Evolutionary conservation across 2,113 vertebrate species (phyloP).

Genomic region (Burhinus bistriatus): DNA sequence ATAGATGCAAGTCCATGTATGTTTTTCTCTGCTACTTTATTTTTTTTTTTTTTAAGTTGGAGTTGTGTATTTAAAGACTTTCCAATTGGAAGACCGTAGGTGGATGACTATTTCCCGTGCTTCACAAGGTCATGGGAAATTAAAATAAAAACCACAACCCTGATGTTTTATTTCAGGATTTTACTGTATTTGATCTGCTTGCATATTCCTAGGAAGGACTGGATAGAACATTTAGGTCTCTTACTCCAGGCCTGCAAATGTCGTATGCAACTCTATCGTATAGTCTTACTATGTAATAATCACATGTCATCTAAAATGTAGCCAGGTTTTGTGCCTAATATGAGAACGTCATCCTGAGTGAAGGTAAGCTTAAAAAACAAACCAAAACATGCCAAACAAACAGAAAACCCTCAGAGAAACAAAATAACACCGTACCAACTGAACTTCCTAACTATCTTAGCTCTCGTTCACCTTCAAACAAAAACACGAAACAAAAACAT

Average conservation of each 20-base stretch:
- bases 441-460: not conserved
- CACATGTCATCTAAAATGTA: not conserved
- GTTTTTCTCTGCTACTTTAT: not conserved
- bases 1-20: not conserved
- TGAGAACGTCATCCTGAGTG: not conserved
- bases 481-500: not conserved
- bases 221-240: not conserved
- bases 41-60: not conserved
- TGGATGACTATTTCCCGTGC: constrained; percentile 6
- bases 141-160: not conserved
- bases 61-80: constrained; percentile 2
- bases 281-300: not conserved
- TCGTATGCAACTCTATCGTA: not conserved
- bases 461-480: not conserved
- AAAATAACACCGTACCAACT: not conserved
- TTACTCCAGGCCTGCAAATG: not conserved
- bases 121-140: constrained; percentile 29
- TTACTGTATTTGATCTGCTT: not conserved
- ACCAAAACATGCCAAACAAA: not conserved
- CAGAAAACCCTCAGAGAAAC: not conserved
- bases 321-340: not conserved
- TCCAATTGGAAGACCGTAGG: not conserved
- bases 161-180: constrained; percentile 5
- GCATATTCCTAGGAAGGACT: not conserved
- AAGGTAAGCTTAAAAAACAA: not conserved